A percentile compares a stretch with the other conserved stretches of the same genome.
Evolutionary conservation across 2,888 invertebrate genomes (phyloP).

Genomic region (Elysia crispata): DNA sequence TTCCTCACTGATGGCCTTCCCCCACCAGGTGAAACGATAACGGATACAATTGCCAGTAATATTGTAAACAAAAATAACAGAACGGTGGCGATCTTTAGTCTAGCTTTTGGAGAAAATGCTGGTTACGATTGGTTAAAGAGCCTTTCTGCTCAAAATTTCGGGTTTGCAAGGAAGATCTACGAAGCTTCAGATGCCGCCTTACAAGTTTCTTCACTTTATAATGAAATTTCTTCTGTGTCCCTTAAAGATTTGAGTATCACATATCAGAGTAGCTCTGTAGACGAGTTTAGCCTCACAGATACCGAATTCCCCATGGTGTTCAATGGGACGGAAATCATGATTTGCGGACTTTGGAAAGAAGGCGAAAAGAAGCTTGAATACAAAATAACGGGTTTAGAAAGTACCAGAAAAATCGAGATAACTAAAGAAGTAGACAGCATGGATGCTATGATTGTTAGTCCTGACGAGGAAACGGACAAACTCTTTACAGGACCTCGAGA

Average conservation of each 20-base stretch:
- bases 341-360: constrained; percentile 60
- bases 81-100: constrained; percentile 80
- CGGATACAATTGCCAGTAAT: constrained; percentile 67
- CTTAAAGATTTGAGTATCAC: constrained; percentile 81
- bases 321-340: constrained; percentile 63
- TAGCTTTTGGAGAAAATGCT: constrained; percentile 86
- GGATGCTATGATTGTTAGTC: constrained; percentile 2
- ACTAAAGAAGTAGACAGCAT: constrained; percentile 39
- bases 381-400: constrained; percentile 29
- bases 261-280: constrained; percentile 57
- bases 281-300: constrained; percentile 59
- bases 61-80: constrained; percentile 57
- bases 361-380: constrained; percentile 1
- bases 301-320: constrained; percentile 61
- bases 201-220: constrained; percentile 83
- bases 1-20: constrained; percentile 79
- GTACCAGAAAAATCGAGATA: constrained; percentile 37
- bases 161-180: constrained; percentile 86
- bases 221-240: constrained; percentile 84
- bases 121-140: constrained; percentile 84
- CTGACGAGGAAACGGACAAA: constrained; percentile 26
- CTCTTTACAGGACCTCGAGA: constrained; percentile 50
- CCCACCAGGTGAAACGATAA: constrained; percentile 73
- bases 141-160: constrained; percentile 83
- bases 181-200: constrained; percentile 85